Percentiles rank a stretch among this genome's conserved stretches.
Conservation (phyloP, 1,140 invertebrate species). For the Laupala kohalensis region DNA sequence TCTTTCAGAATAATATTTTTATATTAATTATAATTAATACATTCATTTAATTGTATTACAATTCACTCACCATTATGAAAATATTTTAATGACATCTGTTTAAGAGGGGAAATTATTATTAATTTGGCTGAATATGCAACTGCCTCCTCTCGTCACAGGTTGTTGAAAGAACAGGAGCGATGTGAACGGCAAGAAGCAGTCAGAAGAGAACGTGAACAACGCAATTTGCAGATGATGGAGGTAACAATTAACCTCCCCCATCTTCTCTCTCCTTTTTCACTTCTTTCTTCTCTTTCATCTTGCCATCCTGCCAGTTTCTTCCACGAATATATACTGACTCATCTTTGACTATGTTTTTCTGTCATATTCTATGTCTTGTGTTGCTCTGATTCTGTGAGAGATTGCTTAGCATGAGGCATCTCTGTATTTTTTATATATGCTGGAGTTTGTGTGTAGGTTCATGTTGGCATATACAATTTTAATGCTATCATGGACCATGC, state of each 20-base stretch:
- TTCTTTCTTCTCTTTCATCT: neutral
- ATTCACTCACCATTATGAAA: too few relatives aligned
- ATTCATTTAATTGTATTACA: too few relatives aligned
- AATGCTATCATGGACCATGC: neutral
- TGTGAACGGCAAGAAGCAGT: constrained; percentile 62
- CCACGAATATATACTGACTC: neutral
- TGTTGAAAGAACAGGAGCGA: constrained; percentile 63
- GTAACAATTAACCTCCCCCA: constrained; percentile 21
- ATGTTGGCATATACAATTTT: neutral
- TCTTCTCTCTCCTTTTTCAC: neutral
- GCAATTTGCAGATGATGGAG: constrained; percentile 56
- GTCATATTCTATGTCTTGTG: neutral
- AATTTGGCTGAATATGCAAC: neutral
- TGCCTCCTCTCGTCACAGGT: constrained; percentile 31
- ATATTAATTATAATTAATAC: too few relatives aligned
- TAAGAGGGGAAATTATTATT: neutral
- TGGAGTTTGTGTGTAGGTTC: neutral
- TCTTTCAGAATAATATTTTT: too few relatives aligned
- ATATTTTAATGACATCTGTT: too few relatives aligned
- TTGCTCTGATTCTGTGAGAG: neutral
- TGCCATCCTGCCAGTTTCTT: neutral
- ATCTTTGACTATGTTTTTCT: neutral
- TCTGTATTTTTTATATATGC: neutral
- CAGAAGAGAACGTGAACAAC: constrained; percentile 56
- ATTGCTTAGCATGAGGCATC: neutral